Percentiles rank a stretch among this genome's conserved stretches.
These are phyloP conservation scores for Lobophora halterata DNA, from an alignment of 2,888 invertebrate species.

Conservation along the genomic window DNA sequence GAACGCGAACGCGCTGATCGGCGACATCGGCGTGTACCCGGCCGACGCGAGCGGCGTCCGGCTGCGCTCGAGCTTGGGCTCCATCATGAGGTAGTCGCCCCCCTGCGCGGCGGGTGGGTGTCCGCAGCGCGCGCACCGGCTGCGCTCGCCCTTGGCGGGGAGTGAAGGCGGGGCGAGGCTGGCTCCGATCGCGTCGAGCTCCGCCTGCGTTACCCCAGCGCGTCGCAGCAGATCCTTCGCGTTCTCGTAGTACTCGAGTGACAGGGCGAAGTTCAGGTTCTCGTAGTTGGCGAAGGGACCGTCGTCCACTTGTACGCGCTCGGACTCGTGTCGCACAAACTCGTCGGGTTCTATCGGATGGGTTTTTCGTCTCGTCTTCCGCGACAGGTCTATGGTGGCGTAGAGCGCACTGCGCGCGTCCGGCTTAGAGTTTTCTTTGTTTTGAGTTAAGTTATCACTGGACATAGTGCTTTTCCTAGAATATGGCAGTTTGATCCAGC, in stretches of 20 bases:
- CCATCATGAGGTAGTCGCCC: conserved; percentile 86
- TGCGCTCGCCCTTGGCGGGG: conserved; percentile 36
- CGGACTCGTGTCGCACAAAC: conserved; percentile 30
- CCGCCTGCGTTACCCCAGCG: conserved; percentile 78
- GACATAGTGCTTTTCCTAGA: conserved; percentile 62
- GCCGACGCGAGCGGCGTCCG: conserved; percentile 45
- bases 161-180: conserved; percentile 52
- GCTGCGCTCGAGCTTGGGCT: conserved; percentile 70
- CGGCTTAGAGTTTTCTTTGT: conserved; percentile 76
- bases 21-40: conserved; percentile 89
- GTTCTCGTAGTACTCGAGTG: conserved; percentile 89
- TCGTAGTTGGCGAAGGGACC: conserved; percentile 83
- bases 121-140: conserved; percentile 83
- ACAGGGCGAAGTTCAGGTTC: conserved; percentile 89
- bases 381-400: conserved; percentile 84
- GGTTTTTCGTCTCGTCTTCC: conserved; percentile 79
- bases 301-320: conserved; percentile 54
- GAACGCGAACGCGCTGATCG: conserved; percentile 76
- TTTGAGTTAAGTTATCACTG: conserved; percentile 56
- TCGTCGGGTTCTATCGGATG: conserved; percentile 38
- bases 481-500: conserved; percentile 82
- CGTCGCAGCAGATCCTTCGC: conserved; percentile 84
- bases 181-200: conserved; percentile 65
- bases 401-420: conserved; percentile 80
- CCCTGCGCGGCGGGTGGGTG: conserved; percentile 57